phyloP scores from a whole-genome alignment of 2,797 vertebrate genomes.

The Scleropages formosus region DNA sequence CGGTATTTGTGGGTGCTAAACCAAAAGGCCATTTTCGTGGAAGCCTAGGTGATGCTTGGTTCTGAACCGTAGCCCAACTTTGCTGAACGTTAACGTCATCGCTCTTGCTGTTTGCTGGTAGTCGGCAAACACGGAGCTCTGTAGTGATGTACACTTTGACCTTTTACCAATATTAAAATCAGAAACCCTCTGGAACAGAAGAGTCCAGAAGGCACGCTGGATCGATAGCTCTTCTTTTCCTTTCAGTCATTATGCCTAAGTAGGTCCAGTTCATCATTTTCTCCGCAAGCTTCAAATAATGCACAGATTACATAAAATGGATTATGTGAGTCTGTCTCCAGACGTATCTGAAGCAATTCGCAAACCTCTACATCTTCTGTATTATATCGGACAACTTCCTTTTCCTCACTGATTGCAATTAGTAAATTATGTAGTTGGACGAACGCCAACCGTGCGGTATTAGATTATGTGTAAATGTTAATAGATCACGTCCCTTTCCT shows the following conservation, averaged over 20 bases:
- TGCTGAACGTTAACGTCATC: too few relatives aligned
- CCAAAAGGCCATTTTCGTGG: too few relatives aligned
- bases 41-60: too few relatives aligned
- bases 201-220: background rate
- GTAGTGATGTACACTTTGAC: background rate
- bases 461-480: constrained; percentile 73
- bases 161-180: constrained; percentile 1
- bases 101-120: background rate
- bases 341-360: constrained; percentile 30
- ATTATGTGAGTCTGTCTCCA: constrained; percentile 5
- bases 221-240: background rate
- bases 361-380: constrained; percentile 31
- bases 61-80: too few relatives aligned
- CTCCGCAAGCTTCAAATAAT: background rate
- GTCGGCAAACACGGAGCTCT: background rate
- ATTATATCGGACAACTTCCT: constrained; percentile 39
- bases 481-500: constrained; percentile 45
- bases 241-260: background rate
- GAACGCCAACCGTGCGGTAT: constrained; percentile 64
- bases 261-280: background rate
- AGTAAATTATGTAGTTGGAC: constrained; percentile 71
- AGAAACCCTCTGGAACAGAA: background rate
- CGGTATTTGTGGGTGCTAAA: too few relatives aligned
- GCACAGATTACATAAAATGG: constrained; percentile 14
- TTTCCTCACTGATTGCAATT: constrained; percentile 67